Conservation (phyloP, 1,140 invertebrate species). For the Physella acuta region DNA sequence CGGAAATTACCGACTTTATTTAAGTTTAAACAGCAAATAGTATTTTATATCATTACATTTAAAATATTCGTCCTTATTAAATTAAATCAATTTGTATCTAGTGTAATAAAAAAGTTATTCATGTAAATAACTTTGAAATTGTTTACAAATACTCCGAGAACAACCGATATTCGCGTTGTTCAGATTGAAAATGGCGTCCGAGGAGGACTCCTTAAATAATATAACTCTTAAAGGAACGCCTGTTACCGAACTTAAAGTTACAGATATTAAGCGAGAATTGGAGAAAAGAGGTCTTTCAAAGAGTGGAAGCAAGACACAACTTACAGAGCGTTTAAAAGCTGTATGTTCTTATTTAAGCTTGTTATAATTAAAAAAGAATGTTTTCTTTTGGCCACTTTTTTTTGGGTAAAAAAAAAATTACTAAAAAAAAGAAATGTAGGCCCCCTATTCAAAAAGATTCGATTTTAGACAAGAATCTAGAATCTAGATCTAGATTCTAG, state of each 20-base stretch:
- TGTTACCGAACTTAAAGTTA: slow-evolving; percentile 54
- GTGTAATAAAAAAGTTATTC: too few species aligned
- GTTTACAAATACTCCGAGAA: slow-evolving; percentile 23
- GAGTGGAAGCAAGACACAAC: slow-evolving; percentile 56
- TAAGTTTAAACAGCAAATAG: too few species aligned
- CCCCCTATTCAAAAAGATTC: too few species aligned
- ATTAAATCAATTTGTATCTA: too few species aligned
- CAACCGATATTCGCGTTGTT: slow-evolving; percentile 28
- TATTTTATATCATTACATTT: too few species aligned
- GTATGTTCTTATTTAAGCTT: slow-evolving; percentile 40
- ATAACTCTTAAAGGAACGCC: slow-evolving; percentile 49
- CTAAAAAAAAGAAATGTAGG: too few species aligned
- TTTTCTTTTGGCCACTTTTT: not conserved
- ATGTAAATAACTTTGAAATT: too few species aligned
- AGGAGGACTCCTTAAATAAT: slow-evolving; percentile 34
- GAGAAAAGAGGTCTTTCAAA: slow-evolving; percentile 59
- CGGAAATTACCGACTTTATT: too few species aligned
- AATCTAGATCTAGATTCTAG: too few species aligned
- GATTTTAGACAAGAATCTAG: too few species aligned
- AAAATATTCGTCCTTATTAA: too few species aligned
- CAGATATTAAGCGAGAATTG: slow-evolving; percentile 60
- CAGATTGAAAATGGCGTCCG: slow-evolving; percentile 59
- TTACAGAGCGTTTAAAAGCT: slow-evolving; percentile 57
- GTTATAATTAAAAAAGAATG: not conserved
- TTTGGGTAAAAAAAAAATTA: too few species aligned